These are phyloP conservation scores for Bujurquina vittata DNA, from an alignment of 2,113 vertebrate species.

Conservation along the genomic window DNA sequence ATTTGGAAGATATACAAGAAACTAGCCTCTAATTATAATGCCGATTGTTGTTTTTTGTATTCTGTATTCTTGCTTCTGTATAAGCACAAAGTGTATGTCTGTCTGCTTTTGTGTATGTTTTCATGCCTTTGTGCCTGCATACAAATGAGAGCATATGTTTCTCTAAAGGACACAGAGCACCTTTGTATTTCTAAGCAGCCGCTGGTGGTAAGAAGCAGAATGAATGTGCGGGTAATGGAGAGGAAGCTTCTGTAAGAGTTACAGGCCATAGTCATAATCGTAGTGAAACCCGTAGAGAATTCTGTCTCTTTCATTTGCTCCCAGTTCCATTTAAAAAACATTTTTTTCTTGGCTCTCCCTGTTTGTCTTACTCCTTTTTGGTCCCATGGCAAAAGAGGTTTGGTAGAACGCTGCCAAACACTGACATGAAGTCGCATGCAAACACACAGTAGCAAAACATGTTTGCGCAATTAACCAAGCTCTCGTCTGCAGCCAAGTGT, in stretches of 20 bases:
- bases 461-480: background rate
- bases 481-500: constrained; percentile 4
- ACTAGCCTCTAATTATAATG: background rate
- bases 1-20: background rate
- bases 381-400: background rate
- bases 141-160: constrained; percentile 32
- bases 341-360: constrained; percentile 1
- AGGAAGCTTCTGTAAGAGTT: constrained; percentile 25
- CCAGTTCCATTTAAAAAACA: background rate
- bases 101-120: constrained; percentile 30
- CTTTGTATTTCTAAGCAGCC: constrained; percentile 54
- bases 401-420: background rate
- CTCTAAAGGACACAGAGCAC: constrained; percentile 41
- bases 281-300: constrained; percentile 48
- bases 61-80: background rate
- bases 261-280: constrained; percentile 33
- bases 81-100: background rate
- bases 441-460: background rate
- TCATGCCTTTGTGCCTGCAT: constrained; percentile 22
- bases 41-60: background rate
- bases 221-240: background rate
- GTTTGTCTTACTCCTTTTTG: constrained; percentile 12
- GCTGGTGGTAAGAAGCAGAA: constrained; percentile 20
- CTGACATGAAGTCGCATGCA: background rate
- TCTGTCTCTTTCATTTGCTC: constrained; percentile 47